A percentile compares a stretch with the other conserved stretches of the same genome.
Evolutionary conservation across 2,113 vertebrate species (phyloP).

Genomic region (Phylloscopus trochiloides): DNA sequence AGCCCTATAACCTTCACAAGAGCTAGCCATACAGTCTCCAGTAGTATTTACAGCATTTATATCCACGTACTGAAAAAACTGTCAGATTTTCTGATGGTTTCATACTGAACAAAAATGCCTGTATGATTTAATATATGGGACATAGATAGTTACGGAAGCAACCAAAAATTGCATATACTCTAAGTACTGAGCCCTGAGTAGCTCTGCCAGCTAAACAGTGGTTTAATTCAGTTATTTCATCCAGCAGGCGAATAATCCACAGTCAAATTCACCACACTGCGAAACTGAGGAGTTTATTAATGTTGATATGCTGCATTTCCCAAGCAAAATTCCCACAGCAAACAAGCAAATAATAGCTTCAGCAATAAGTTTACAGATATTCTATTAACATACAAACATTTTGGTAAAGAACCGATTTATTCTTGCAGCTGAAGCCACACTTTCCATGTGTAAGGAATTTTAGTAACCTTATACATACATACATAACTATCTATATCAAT

Average conservation of each 20-base stretch:
- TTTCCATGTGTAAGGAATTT: background rate
- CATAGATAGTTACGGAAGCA: background rate
- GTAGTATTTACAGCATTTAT: background rate
- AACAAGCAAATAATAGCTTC: background rate
- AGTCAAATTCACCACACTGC: background rate
- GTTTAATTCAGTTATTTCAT: conserved; percentile 14
- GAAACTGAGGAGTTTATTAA: conserved; percentile 16
- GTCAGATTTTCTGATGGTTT: background rate
- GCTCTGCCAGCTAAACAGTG: background rate
- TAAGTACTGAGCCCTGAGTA: background rate
- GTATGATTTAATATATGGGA: background rate
- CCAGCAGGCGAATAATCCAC: background rate
- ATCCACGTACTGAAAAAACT: background rate
- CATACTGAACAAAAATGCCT: background rate
- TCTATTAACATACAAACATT: background rate
- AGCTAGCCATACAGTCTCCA: background rate
- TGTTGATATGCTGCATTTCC: background rate
- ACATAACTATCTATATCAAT: background rate
- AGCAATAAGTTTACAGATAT: background rate
- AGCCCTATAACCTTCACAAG: background rate
- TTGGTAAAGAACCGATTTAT: background rate
- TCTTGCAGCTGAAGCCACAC: background rate
- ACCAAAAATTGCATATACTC: background rate
- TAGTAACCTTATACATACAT: background rate
- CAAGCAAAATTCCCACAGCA: background rate